phyloP scores from a whole-genome alignment of 2,797 vertebrate species.

The Enteromius anoplus region DNA sequence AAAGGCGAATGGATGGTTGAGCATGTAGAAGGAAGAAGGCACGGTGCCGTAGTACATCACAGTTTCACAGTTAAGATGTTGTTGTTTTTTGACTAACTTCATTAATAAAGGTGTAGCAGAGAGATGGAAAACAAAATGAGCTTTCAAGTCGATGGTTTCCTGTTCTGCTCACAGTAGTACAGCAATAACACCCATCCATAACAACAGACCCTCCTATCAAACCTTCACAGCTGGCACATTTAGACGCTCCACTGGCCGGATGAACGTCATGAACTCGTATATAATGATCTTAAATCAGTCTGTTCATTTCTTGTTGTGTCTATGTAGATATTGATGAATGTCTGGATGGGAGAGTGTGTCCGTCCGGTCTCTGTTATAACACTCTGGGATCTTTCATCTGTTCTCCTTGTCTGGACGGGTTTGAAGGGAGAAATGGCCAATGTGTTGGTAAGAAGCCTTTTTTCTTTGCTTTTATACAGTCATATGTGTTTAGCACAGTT shows the following conservation, averaged over 20 bases:
- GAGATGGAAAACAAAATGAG: slow-evolving; percentile 26
- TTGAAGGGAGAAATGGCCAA: slow-evolving; percentile 83
- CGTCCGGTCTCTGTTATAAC: slow-evolving; percentile 87
- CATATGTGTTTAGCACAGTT: slow-evolving; percentile 16
- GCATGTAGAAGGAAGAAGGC: not conserved
- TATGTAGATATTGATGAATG: slow-evolving; percentile 90
- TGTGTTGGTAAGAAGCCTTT: slow-evolving; percentile 80
- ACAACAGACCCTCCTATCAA: slow-evolving; percentile 22
- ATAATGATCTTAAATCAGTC: not conserved
- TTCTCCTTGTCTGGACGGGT: slow-evolving; percentile 84
- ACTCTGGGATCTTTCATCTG: slow-evolving; percentile 87
- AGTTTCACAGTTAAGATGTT: slow-evolving; percentile 30
- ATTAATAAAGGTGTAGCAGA: slow-evolving; percentile 37
- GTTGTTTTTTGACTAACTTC: slow-evolving; percentile 35
- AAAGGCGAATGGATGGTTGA: slow-evolving; percentile 29
- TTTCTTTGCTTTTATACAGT: not conserved
- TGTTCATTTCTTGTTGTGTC: not conserved
- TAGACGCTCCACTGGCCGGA: not conserved
- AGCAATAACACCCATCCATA: slow-evolving; percentile 47
- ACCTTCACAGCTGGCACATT: slow-evolving; percentile 5
- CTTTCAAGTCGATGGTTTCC: slow-evolving; percentile 30
- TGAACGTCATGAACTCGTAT: not conserved
- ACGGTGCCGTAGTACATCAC: slow-evolving; percentile 25
- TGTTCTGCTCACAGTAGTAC: slow-evolving; percentile 40
- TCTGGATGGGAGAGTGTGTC: slow-evolving; percentile 77